phyloP scores from a whole-genome alignment of 2,888 invertebrate species.

The Stenolophus ochropezus region DNA sequence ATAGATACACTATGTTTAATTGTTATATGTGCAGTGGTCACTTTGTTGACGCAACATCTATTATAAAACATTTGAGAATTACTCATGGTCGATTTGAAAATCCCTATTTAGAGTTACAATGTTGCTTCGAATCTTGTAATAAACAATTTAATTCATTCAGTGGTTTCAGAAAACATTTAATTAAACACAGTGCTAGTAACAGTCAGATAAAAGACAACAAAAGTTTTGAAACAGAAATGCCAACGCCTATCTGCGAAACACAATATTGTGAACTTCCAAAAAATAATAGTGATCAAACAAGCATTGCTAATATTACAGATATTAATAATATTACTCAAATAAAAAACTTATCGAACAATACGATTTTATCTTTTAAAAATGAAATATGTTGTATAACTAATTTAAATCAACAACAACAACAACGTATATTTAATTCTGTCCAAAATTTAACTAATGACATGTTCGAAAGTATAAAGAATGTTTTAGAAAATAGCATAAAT shows the following conservation, averaged over 20 bases:
- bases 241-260: conserved; percentile 6
- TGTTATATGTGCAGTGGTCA: not conserved
- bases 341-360: too few species aligned
- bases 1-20: not conserved
- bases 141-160: conserved; percentile 47
- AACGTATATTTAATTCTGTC: too few species aligned
- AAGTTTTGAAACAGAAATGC: conserved; percentile 36
- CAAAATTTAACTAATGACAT: not conserved
- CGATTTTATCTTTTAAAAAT: too few species aligned
- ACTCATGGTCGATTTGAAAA: conserved; percentile 10
- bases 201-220: conserved; percentile 8
- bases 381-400: too few species aligned
- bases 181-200: not conserved
- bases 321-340: too few species aligned
- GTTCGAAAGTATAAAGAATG: conserved; percentile 6
- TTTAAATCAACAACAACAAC: too few species aligned
- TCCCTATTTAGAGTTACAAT: conserved; percentile 16
- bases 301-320: too few species aligned
- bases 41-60: conserved; percentile 1
- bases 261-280: conserved; percentile 33
- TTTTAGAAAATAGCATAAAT: not conserved
- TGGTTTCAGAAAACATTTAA: conserved; percentile 44
- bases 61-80: conserved; percentile 46
- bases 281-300: conserved; percentile 21
- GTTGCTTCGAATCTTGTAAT: conserved; percentile 40